phyloP scores from a whole-genome alignment of 2,888 invertebrate genomes.

The Hedya salicella region DNA sequence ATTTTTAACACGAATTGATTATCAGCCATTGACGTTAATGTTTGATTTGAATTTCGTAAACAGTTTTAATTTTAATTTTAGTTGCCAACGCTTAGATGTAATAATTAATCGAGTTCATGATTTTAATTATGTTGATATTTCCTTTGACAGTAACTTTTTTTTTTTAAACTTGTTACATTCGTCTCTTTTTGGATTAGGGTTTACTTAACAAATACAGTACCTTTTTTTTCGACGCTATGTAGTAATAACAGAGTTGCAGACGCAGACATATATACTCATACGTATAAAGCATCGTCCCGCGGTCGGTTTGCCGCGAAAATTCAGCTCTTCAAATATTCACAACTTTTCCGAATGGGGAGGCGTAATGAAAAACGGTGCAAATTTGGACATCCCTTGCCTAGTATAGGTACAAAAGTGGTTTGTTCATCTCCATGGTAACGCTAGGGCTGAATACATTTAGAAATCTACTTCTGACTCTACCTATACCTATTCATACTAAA shows the following conservation, averaged over 20 bases:
- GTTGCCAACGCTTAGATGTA: neutral
- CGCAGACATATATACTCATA: constrained; percentile 13
- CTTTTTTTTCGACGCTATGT: neutral
- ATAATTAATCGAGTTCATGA: neutral
- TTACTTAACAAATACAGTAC: neutral
- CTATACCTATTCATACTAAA: too few relatives aligned
- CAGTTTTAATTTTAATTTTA: neutral
- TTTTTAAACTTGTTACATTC: neutral
- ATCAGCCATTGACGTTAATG: constrained; percentile 12
- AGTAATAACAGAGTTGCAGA: neutral
- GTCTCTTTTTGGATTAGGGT: too few relatives aligned
- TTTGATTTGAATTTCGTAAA: neutral
- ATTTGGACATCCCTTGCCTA: constrained; percentile 27
- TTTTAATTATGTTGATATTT: neutral
- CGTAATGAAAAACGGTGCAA: constrained; percentile 42
- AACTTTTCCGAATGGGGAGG: constrained; percentile 59
- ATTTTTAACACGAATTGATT: constrained; percentile 22
- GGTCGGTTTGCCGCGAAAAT: constrained; percentile 59
- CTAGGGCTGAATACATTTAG: constrained; percentile 15
- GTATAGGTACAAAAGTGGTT: constrained; percentile 1
- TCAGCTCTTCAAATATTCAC: constrained; percentile 67
- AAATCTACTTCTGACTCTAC: constrained; percentile 3
- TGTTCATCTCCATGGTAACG: neutral
- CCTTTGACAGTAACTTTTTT: neutral
- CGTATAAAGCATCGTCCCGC: constrained; percentile 50